Evolutionary conservation across 2,113 vertebrate genomes (phyloP).

Genomic region (Brachypteracias leptosomus): DNA sequence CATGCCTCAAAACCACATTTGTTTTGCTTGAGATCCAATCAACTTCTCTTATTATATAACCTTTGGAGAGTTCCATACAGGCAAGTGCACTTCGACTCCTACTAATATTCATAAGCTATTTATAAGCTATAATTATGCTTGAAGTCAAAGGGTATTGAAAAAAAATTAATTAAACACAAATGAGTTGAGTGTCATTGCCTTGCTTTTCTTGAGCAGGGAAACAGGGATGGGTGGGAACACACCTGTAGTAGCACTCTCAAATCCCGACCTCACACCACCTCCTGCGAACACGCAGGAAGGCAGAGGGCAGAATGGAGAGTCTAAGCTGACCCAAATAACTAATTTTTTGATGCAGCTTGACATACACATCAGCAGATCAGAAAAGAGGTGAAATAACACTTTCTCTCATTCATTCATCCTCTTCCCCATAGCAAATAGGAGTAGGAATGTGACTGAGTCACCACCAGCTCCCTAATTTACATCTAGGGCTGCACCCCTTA

Average conservation of each 20-base stretch:
- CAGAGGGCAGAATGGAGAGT: background rate
- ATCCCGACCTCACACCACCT: accelerated
- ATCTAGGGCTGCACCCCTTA: background rate
- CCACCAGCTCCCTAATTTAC: background rate
- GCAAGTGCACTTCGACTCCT: background rate
- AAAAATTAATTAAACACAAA: background rate
- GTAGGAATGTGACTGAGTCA: background rate
- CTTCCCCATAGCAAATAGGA: background rate
- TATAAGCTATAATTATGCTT: background rate
- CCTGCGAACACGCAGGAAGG: background rate
- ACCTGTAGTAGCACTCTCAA: background rate
- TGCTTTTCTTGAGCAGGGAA: background rate
- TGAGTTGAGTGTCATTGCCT: background rate
- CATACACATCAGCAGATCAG: background rate
- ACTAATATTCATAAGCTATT: background rate
- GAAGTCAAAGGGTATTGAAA: background rate
- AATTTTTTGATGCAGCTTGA: background rate
- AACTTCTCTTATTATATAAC: background rate
- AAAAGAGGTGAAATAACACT: background rate
- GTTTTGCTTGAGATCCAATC: conserved; percentile 1
- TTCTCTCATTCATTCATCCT: background rate
- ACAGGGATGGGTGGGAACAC: background rate
- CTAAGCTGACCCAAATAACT: background rate
- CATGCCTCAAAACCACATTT: background rate
- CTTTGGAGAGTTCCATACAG: background rate